Evolutionary conservation across 1,140 invertebrate genomes (phyloP).

Genomic region (Lepidotrigona ventralis): DNA sequence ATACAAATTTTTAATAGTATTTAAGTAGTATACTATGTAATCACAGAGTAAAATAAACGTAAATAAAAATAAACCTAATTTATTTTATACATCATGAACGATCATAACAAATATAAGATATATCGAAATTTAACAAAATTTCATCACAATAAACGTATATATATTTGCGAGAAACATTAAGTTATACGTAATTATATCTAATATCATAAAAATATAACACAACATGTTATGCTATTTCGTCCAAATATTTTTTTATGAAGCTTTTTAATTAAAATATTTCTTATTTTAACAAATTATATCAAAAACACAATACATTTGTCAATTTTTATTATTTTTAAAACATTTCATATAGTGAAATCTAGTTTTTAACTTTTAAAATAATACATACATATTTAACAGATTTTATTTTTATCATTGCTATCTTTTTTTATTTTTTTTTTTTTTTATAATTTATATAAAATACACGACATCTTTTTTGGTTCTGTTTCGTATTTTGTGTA

Average conservation of each 20-base stretch:
- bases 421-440: not conserved
- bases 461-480: conserved; percentile 25
- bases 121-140: not conserved
- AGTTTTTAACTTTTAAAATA: conserved; percentile 13
- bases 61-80: conserved; percentile 4
- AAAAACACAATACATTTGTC: not conserved
- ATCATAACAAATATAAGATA: not conserved
- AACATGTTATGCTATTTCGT: not conserved
- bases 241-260: not conserved
- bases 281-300: conserved; percentile 19
- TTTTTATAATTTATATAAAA: conserved; percentile 16
- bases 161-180: not conserved
- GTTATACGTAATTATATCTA: not conserved
- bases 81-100: not conserved
- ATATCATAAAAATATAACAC: not conserved
- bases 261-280: not conserved
- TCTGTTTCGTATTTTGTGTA: not conserved
- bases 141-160: not conserved
- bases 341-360: conserved; percentile 6
- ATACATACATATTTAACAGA: conserved; percentile 50
- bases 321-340: not conserved
- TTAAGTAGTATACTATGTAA: conserved; percentile 7
- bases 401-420: conserved; percentile 19
- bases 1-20: not conserved
- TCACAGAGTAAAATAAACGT: conserved; percentile 3